Conservation (phyloP, 2,113 vertebrate genomes). For the Engystomops pustulosus region DNA sequence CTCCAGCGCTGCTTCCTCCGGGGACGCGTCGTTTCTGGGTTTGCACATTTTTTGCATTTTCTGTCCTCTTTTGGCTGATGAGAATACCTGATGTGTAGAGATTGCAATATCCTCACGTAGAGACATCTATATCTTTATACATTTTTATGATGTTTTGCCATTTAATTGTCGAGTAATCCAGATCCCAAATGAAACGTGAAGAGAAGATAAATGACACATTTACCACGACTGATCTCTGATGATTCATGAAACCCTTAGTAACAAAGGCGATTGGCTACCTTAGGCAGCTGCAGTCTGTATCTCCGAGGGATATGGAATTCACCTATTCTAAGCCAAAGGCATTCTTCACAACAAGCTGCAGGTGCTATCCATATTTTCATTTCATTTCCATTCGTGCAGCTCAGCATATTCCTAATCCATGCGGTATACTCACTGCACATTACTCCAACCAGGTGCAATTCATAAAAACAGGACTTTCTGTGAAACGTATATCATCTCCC, state of each 20-base stretch:
- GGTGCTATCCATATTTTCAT: conserved; percentile 84
- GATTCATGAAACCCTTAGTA: conserved; percentile 71
- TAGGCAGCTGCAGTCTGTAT: conserved; percentile 76
- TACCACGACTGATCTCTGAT: conserved; percentile 66
- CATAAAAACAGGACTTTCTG: conserved; percentile 37
- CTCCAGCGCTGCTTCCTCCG: background rate
- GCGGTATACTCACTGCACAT: conserved; percentile 78
- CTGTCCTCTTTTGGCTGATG: conserved; percentile 22
- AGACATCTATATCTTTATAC: background rate
- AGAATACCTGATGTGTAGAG: conserved; percentile 34
- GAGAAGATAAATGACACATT: conserved; percentile 60
- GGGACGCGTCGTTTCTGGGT: background rate
- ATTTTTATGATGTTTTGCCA: conserved; percentile 57
- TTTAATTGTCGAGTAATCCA: conserved; percentile 65
- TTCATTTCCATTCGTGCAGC: conserved; percentile 85
- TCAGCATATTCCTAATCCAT: conserved; percentile 87
- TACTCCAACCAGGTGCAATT: conserved; percentile 69
- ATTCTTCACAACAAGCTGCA: conserved; percentile 80
- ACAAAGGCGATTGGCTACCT: conserved; percentile 73
- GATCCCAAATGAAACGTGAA: conserved; percentile 65
- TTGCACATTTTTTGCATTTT: conserved; percentile 16
- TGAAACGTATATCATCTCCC: background rate
- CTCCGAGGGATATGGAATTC: conserved; percentile 74
- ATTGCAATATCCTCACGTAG: background rate
- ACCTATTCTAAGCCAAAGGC: conserved; percentile 77